Base-by-base conservation (phyloP, 1,140 invertebrate species). In the Drosophila obscura region DNA sequence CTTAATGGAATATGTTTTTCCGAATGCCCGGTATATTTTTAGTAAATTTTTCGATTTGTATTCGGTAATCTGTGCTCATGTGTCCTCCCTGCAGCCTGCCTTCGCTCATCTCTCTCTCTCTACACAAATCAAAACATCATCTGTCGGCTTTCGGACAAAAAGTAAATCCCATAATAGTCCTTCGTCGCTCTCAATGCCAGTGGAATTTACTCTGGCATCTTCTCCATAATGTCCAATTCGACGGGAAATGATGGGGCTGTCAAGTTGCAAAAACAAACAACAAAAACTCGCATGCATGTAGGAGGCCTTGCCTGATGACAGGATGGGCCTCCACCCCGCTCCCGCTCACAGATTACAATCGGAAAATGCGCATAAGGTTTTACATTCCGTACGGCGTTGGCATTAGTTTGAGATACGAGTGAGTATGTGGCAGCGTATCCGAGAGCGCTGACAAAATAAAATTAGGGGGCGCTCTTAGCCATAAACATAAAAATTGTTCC, bases 311-410 rank as follows among this genome's bases (percentile, higher is more conserved):
- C 35, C 49, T 52, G 67, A 46, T 74, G 72, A 58, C 72, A 65
- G 66, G 19, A 19, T 19, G 19, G 1, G 16, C 16, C 16, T 16
- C 16, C 16, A 16, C 16, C 1, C 19, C 19, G 19, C 19, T 19
- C 19, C 60, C 9, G 69, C 65, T 60, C 59, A 74, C 45, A 85
- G 82, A 85, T 85, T 85, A 88, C 82, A 85, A 85, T 85, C 83
- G 82, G 78, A 78, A 85, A 87, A 87, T 75, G 75, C 74, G 74
- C 78, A 82, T 78, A 78, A 81, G 78, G 78, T 78, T 85, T 85
- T 85, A 82, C 77, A 80, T 81, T 85, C 63, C 28, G 53, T 41
- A 53, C 69, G 61, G 24, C 52, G 57, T 13, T 58, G 79, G 75
- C 74, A 85, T 84, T 84, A 84, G 81, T 85, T 84, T 84, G 81